Evolutionary conservation across 2,113 vertebrate genomes (phyloP).

Genomic region (Petaurus breviceps): DNA sequence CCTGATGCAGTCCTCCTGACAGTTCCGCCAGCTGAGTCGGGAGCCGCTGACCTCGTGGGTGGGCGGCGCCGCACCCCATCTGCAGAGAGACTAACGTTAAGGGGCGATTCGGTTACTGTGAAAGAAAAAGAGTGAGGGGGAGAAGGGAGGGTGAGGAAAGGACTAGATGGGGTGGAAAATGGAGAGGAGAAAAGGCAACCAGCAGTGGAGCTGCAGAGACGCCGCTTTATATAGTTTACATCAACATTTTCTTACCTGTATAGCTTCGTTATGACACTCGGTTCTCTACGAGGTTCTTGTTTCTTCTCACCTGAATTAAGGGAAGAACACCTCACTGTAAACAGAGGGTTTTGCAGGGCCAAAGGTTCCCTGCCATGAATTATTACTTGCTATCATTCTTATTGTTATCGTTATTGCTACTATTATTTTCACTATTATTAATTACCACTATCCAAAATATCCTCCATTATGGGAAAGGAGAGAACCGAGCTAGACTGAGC

Average conservation of each 20-base stretch:
- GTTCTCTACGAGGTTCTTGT: conserved; percentile 65
- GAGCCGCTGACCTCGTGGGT: conserved; percentile 42
- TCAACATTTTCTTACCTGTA: conserved; percentile 72
- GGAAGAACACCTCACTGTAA: conserved; percentile 45
- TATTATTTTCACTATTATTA: background rate
- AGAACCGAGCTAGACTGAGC: conserved; percentile 58
- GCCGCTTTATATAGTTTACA: conserved; percentile 72
- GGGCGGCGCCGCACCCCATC: conserved; percentile 71
- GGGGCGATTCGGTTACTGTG: conserved; percentile 72
- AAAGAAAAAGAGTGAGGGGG: conserved; percentile 72
- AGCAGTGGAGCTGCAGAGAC: conserved; percentile 43
- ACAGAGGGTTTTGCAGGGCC: background rate
- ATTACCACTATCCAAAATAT: conserved; percentile 39
- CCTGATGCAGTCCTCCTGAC: conserved; percentile 98
- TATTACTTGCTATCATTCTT: conserved; percentile 14
- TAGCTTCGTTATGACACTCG: conserved; percentile 42
- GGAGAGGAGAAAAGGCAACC: conserved; percentile 9
- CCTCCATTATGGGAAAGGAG: conserved; percentile 39
- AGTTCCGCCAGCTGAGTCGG: conserved; percentile 44
- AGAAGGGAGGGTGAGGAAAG: background rate
- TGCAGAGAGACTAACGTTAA: conserved; percentile 61
- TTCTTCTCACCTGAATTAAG: conserved; percentile 29
- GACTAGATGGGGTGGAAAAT: conserved; percentile 5
- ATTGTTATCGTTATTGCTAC: background rate
- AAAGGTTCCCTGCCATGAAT: background rate